These are phyloP conservation scores for Lepus americanus DNA, from an alignment of 2,113 vertebrate species.

Conservation along the genomic window DNA sequence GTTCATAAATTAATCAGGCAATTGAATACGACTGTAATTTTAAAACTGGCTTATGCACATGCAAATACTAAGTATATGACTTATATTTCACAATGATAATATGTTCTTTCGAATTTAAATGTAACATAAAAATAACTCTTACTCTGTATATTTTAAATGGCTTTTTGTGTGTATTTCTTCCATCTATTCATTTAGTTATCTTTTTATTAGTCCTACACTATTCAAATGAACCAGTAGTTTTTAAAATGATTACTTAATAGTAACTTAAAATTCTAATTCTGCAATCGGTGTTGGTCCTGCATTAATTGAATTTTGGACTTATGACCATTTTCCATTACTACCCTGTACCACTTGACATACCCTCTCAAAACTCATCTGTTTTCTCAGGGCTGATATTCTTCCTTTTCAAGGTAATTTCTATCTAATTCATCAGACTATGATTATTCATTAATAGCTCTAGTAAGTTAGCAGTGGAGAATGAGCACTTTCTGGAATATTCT, in stretches of 20 bases:
- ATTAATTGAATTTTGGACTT: not conserved
- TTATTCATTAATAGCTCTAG: not conserved
- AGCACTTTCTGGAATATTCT: not conserved
- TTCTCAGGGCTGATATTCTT: not conserved
- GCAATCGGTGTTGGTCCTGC: not conserved
- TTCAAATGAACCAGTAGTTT: not conserved
- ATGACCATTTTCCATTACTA: not conserved
- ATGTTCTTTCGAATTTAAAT: not conserved
- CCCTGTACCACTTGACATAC: not conserved
- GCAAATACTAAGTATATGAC: not conserved
- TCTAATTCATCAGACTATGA: not conserved
- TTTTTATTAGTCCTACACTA: not conserved
- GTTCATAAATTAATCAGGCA: not conserved
- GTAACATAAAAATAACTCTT: not conserved
- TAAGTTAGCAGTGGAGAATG: not conserved
- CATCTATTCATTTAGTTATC: not conserved
- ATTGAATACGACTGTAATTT: conserved; percentile 5
- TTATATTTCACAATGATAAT: conserved; percentile 12
- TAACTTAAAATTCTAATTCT: not conserved
- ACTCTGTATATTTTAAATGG: not conserved
- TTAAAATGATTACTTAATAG: not conserved
- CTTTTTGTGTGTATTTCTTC: not conserved
- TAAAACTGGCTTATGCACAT: not conserved
- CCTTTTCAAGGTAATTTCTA: not conserved
- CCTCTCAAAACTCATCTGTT: not conserved